These are phyloP conservation scores for Cantharis flavilabris DNA, from an alignment of 2,888 invertebrate genomes.

Conservation along the genomic window DNA sequence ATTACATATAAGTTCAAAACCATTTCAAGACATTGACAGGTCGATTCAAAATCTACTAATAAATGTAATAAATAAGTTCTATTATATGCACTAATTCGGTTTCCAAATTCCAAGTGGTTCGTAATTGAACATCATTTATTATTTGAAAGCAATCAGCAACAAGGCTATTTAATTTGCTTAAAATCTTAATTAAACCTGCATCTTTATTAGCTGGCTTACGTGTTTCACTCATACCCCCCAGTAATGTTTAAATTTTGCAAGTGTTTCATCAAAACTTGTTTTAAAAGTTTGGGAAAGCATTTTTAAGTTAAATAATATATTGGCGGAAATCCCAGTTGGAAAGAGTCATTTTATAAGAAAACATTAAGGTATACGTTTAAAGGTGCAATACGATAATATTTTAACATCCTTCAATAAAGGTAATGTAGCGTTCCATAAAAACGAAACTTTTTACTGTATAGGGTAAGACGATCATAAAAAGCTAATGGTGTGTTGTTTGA, in stretches of 20 bases:
- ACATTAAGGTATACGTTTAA: conserved; percentile 22
- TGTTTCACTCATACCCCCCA: neutral
- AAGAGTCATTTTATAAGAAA: conserved; percentile 26
- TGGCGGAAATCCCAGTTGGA: conserved; percentile 6
- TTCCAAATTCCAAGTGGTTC: conserved; percentile 8
- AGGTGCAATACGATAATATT: conserved; percentile 30
- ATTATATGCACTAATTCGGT: conserved; percentile 9
- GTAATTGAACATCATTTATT: conserved; percentile 20
- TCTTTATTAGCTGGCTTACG: neutral
- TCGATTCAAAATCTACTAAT: conserved; percentile 10
- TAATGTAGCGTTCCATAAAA: conserved; percentile 31
- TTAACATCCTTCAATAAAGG: conserved; percentile 32
- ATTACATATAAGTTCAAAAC: conserved; percentile 14
- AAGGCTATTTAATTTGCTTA: conserved; percentile 3
- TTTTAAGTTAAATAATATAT: conserved; percentile 13
- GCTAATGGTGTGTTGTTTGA: conserved; percentile 36
- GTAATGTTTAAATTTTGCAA: neutral
- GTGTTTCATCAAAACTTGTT: neutral
- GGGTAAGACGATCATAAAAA: conserved; percentile 34
- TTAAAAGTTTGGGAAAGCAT: neutral
- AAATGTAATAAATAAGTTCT: conserved; percentile 15
- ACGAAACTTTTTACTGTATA: conserved; percentile 31
- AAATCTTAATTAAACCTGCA: conserved; percentile 12
- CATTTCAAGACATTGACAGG: conserved; percentile 5
- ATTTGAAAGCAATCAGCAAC: conserved; percentile 15